These are phyloP conservation scores for Acrossocheilus fasciatus DNA, from an alignment of 2,797 vertebrate species.

Conservation along the genomic window DNA sequence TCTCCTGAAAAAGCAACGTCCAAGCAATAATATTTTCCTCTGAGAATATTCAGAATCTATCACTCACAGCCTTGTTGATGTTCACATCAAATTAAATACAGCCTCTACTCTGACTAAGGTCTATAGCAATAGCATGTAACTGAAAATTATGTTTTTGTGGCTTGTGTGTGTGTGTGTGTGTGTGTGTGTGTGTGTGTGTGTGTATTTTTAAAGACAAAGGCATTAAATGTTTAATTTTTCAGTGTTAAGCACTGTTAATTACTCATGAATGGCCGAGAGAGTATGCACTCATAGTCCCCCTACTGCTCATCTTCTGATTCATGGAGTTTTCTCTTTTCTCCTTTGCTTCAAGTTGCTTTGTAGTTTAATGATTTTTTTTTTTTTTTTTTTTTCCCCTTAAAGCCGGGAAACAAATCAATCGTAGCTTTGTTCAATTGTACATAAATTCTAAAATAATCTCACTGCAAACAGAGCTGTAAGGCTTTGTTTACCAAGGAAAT, in stretches of 20 bases:
- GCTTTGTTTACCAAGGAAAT: constrained; percentile 76
- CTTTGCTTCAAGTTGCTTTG: constrained; percentile 67
- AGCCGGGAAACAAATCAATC: constrained; percentile 52
- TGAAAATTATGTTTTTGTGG: neutral
- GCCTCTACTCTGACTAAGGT: neutral
- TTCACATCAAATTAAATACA: neutral
- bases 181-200: too few species aligned
- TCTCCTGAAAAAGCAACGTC: neutral
- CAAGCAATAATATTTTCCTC: neutral
- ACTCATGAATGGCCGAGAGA: neutral
- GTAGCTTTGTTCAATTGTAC: constrained; percentile 64
- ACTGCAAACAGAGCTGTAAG: constrained; percentile 74
- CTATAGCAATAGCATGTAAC: neutral
- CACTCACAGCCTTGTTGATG: neutral
- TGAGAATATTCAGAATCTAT: neutral
- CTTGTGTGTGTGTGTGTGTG: neutral
- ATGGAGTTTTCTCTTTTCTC: constrained; percentile 50
- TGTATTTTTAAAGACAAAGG: neutral
- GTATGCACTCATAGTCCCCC: neutral
- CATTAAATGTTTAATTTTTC: constrained; percentile 55
- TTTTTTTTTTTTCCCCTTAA: constrained; percentile 56
- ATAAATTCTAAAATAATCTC: constrained; percentile 75
- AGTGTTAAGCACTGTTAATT: constrained; percentile 17
- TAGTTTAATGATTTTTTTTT: constrained; percentile 68
- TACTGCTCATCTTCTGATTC: constrained; percentile 11